Base-by-base conservation (phyloP, 2,888 invertebrate genomes). In the Diabrotica balteata region DNA sequence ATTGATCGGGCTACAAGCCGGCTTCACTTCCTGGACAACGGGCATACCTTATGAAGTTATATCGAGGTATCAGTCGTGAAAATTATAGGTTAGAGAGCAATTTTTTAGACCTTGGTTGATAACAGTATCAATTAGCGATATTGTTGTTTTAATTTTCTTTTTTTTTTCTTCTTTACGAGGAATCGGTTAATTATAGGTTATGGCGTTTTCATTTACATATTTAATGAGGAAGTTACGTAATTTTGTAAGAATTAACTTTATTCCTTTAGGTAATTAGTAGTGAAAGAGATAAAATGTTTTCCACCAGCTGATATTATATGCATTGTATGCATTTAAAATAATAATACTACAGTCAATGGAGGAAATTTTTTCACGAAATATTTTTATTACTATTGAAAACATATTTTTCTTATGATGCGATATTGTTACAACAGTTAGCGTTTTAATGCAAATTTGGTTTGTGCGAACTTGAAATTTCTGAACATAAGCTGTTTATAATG, bases 131-230 rank as follows among this genome's bases (percentile, higher is more conserved):
- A 73, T 74, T 74, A 72, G 69, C 67, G 46, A 63, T 70, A 76
- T 76, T 72, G 73, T 61, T 62, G 67, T 65, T 66, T 74, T 76
- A 63, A n/a, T 43, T 54, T 44, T 57, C 32, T 4, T 32, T 32
- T 32, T 5, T 32, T 32, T 32, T 32, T 32, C 4, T 54, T 54
- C 60, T 67, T 66, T 52, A 69, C 70, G 71, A 46, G 62, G 71
- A 76, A 73, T 69, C 74, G 72, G 72, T 74, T 77, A 79, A 78
- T 78, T 75, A 73, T 67, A 70, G 73, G 74, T 75, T 74, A 65
- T 17, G 6, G 59, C 67, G 69, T 71, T 77, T 73, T 65, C 69
- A 78, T 78, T 78, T 77, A 70, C 76, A 78, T 76, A 71, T 65
- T 46, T 75, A 77, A 74, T 72, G 68, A 69, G 63, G 45, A 57